Evolutionary conservation across 2,888 invertebrate genomes (phyloP).

Genomic region (Cynaeus angustus): DNA sequence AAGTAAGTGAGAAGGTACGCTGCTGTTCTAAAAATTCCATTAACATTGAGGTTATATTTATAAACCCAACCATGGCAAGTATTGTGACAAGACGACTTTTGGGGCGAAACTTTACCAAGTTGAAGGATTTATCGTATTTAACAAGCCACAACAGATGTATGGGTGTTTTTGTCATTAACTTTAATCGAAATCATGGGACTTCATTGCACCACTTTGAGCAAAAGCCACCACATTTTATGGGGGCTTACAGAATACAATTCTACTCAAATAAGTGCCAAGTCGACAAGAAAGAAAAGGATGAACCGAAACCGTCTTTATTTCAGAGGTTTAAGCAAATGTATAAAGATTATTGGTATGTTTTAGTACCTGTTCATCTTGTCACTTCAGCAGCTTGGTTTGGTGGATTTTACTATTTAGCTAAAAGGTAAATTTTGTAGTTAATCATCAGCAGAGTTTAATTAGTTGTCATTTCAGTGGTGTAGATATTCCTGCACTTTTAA

Average conservation of each 20-base stretch:
- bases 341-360: conserved; percentile 96
- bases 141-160: conserved; percentile 9
- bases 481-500: conserved; percentile 87
- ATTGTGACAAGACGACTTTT: conserved; percentile 49
- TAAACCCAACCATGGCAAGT: conserved; percentile 51
- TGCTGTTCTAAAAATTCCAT: not conserved
- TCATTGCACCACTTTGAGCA: not conserved
- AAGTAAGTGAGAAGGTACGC: not conserved
- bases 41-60: conserved; percentile 49
- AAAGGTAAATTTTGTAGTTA: conserved; percentile 77
- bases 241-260: not conserved
- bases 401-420: conserved; percentile 88
- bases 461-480: conserved; percentile 84
- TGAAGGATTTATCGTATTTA: conserved; percentile 41
- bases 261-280: not conserved
- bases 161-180: conserved; percentile 24
- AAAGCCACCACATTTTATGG: not conserved
- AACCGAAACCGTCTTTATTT: conserved; percentile 78
- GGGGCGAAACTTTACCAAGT: conserved; percentile 39
- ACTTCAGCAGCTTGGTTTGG: conserved; percentile 94
- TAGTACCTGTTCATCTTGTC: conserved; percentile 92
- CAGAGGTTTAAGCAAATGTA: conserved; percentile 93
- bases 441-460: not conserved
- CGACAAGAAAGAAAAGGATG: conserved; percentile 4
- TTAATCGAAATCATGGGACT: not conserved